Evolutionary conservation across 2,888 invertebrate genomes (phyloP), one percentile per base, ranked within the genome.

Genomic region (Stegana nigrithorax): DNA sequence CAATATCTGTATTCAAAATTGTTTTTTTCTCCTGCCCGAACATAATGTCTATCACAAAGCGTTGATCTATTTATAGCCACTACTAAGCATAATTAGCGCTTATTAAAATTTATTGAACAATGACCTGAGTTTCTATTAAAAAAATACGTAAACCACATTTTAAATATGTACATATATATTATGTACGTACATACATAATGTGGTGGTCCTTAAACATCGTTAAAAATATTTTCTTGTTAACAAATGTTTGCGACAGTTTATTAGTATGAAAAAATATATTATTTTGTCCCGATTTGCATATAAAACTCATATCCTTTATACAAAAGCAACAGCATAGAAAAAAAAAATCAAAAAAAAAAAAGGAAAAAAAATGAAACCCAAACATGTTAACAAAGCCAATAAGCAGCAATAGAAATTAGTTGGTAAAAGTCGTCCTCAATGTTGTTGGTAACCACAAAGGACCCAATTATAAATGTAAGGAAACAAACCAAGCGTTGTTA

Each of bases 401-500:
- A 79, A 80, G 69, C 79, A 75, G 75, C 75, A 75, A 79, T 75
- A 75, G 79, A 75, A 75, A 75, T 78, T 76, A 75, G 75, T 75
- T 72, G 66, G 74, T 70, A 68, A 70, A 71, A 78, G 70, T 75
- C 68, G 70, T 70, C 64, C 77, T 70, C 70, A 72, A 67, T 66
- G 61, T 32, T 19, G 45, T n/a, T n/a, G n/a, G n/a, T 19, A 78
- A 75, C 78, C 81, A 73, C 82, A 82, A 81, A 81, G 81, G 80
- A 81, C 83, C 76, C 82, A 81, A 81, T 82, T 81, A 81, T 78
- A 81, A 81, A 82, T 81, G 80, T 81, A 76, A 75, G 73, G 69
- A 73, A 81, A 80, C 75, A 80, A 76, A 72, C 67, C 81, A 80
- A 78, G 80, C 73, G 73, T 78, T 78, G 77, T 79, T 80, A 70